Evolutionary conservation across 2,797 vertebrate genomes (phyloP).

Genomic region (Podargus strigoides): DNA sequence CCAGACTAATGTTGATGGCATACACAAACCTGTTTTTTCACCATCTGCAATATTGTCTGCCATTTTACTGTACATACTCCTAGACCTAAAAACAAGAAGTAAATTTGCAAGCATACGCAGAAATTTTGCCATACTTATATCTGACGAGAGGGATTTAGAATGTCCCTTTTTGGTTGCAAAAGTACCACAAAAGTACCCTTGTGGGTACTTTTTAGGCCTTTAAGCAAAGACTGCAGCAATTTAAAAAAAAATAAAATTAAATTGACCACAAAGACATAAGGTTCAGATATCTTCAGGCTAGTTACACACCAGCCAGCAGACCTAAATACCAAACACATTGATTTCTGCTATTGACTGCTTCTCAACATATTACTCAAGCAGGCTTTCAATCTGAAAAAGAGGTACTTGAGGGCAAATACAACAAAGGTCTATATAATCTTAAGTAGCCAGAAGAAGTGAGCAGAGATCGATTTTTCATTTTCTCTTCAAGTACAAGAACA

Average conservation of each 20-base stretch:
- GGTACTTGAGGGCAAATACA: neutral
- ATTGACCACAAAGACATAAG: neutral
- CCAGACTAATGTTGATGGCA: neutral
- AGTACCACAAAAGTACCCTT: too few species aligned
- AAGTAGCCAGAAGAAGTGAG: neutral
- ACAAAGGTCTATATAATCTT: neutral
- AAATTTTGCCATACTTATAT: neutral
- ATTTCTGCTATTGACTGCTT: neutral
- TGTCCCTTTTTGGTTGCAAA: neutral
- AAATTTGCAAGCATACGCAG: neutral
- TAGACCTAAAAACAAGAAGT: neutral
- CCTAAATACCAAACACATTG: neutral
- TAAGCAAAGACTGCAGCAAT: neutral
- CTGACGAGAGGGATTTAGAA: neutral
- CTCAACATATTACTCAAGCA: neutral
- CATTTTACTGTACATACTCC: neutral
- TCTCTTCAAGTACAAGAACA: neutral
- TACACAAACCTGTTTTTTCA: neutral
- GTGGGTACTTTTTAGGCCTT: neutral
- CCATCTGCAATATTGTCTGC: neutral
- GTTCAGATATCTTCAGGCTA: neutral
- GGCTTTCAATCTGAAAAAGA: neutral
- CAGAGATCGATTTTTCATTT: neutral
- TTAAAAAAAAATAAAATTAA: neutral
- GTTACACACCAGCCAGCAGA: neutral